A percentile compares a stretch with the other conserved stretches of the same genome.
phyloP scores from a whole-genome alignment of 2,113 vertebrate genomes.

The Pterophyllum scalare region DNA sequence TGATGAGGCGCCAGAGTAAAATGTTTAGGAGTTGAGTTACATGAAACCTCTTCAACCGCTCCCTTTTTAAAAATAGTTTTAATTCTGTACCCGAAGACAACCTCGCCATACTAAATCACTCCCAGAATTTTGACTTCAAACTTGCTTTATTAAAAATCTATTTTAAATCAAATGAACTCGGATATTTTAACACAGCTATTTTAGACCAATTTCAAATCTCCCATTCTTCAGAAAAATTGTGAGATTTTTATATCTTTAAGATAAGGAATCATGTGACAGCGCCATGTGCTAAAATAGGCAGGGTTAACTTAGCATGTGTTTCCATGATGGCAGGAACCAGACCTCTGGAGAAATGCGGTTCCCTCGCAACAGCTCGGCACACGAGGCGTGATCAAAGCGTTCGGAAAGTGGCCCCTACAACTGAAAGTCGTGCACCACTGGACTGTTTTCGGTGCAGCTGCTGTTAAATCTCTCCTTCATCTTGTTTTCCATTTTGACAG shows the following conservation, averaged over 20 bases:
- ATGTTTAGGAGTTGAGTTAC: not conserved
- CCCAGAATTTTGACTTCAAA: not conserved
- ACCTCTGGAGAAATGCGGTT: not conserved
- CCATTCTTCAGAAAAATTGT: not conserved
- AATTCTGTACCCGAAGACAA: not conserved
- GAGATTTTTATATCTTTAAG: not conserved
- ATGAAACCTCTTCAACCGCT: not conserved
- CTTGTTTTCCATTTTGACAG: not conserved
- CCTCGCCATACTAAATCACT: not conserved
- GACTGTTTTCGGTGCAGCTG: not conserved
- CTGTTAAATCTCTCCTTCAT: not conserved
- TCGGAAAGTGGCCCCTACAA: not conserved
- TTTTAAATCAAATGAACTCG: not conserved
- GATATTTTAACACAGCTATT: not conserved
- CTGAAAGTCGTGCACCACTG: not conserved
- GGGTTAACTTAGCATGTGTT: not conserved
- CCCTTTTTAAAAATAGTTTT: slow-evolving; percentile 15
- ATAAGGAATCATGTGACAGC: not conserved
- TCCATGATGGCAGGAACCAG: not conserved
- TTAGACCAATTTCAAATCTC: not conserved
- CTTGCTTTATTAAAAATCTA: not conserved
- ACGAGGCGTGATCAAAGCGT: not conserved
- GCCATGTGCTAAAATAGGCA: not conserved
- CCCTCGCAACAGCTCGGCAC: not conserved
- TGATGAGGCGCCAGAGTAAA: not conserved